A percentile compares a stretch with the other conserved stretches of the same genome.
phyloP scores from a whole-genome alignment of 2,888 invertebrate species.

The Xestia sexstrigata region DNA sequence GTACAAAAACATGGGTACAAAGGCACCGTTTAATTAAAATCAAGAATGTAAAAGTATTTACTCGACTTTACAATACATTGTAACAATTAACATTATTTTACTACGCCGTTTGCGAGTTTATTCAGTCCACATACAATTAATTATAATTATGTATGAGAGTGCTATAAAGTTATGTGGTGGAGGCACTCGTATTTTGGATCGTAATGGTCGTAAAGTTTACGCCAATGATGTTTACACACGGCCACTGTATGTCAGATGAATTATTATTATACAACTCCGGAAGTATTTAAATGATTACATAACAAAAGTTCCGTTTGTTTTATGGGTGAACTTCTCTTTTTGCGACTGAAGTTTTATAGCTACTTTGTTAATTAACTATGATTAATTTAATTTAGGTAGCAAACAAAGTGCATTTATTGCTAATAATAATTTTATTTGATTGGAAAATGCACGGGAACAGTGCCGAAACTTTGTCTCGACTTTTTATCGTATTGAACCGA shows the following conservation, averaged over 20 bases:
- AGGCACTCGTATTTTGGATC: background rate
- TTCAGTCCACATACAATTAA: constrained; percentile 27
- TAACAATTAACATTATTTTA: constrained; percentile 25
- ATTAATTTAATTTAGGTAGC: background rate
- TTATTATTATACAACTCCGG: background rate
- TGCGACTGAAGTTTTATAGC: background rate
- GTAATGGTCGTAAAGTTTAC: constrained; percentile 33
- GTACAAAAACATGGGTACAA: background rate
- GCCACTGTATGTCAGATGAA: constrained; percentile 3
- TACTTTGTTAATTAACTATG: background rate
- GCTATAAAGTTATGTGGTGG: constrained; percentile 10
- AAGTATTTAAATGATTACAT: background rate
- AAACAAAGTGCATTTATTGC: background rate
- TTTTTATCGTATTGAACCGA: background rate
- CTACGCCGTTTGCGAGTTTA: constrained; percentile 15
- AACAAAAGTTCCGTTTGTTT: constrained; percentile 1
- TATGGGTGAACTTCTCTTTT: background rate
- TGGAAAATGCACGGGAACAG: background rate
- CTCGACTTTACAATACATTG: background rate
- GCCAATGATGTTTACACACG: constrained; percentile 20
- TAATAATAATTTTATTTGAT: background rate
- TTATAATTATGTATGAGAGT: constrained; percentile 24
- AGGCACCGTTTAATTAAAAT: constrained; percentile 9
- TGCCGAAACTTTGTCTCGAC: background rate
- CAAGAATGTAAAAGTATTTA: background rate